Conservation (phyloP, 2,888 invertebrate species). For the Oconnorella tubifera region DNA sequence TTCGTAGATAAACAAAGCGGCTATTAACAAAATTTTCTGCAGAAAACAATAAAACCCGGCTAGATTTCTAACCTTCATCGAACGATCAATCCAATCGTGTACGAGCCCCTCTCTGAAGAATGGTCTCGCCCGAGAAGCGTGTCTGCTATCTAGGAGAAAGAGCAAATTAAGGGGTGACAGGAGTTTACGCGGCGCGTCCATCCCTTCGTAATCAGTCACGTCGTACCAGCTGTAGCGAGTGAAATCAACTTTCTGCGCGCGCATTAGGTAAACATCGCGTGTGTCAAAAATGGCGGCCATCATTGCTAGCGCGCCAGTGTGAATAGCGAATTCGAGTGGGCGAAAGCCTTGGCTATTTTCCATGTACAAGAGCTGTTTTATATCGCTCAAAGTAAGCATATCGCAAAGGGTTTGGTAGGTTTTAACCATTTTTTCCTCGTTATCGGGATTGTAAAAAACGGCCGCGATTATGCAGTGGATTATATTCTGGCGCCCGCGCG, state of each 20-base stretch:
- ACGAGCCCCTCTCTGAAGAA: slow-evolving; percentile 13
- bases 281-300: slow-evolving; percentile 11
- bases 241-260: slow-evolving; percentile 5
- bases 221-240: slow-evolving; percentile 12
- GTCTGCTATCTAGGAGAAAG: slow-evolving; percentile 5
- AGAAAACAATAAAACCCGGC: not conserved
- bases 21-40: not conserved
- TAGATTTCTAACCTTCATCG: not conserved
- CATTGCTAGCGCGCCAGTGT: slow-evolving; percentile 4
- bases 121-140: not conserved
- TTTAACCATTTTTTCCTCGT: slow-evolving; percentile 3
- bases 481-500: slow-evolving; percentile 9
- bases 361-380: slow-evolving; percentile 3
- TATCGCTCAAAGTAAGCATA: not conserved
- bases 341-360: slow-evolving; percentile 16
- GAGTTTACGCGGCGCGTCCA: not conserved
- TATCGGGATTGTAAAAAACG: slow-evolving; percentile 13
- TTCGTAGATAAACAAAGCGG: slow-evolving; percentile 11
- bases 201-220: slow-evolving; percentile 16
- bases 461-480: slow-evolving; percentile 9
- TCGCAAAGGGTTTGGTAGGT: slow-evolving; percentile 6
- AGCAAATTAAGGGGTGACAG: slow-evolving; percentile 9
- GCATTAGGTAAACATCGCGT: slow-evolving; percentile 10
- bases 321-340: slow-evolving; percentile 17
- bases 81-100: slow-evolving; percentile 13